Evolutionary conservation across 2,797 vertebrate genomes (phyloP).

Genomic region (Catostomus latipinnis): DNA sequence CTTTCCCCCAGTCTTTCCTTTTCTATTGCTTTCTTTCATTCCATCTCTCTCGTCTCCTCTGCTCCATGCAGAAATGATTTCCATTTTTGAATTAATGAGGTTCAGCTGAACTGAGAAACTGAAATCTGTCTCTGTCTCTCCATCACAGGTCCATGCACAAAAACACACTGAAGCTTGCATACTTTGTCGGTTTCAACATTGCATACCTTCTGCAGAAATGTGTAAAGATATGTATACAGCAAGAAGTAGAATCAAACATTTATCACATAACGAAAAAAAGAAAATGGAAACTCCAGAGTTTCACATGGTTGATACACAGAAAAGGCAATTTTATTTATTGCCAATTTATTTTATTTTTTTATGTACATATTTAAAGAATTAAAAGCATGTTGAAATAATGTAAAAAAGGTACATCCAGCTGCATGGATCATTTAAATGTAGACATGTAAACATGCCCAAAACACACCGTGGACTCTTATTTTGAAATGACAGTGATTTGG

Average conservation of each 20-base stretch:
- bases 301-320: slow-evolving; percentile 12
- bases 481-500: no score
- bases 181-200: slow-evolving; percentile 64
- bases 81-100: slow-evolving; percentile 89
- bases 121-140: slow-evolving; percentile 64
- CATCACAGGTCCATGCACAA: slow-evolving; percentile 52
- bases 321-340: background rate
- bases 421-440: no score
- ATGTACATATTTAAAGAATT: no score
- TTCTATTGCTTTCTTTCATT: slow-evolving; percentile 48
- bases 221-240: slow-evolving; percentile 49
- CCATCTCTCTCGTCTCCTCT: slow-evolving; percentile 29
- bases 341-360: no score
- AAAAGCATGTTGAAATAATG: no score
- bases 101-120: slow-evolving; percentile 83
- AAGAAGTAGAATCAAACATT: slow-evolving; percentile 13
- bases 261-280: slow-evolving; percentile 17
- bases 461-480: no score
- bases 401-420: no score
- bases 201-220: slow-evolving; percentile 26
- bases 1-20: slow-evolving; percentile 57
- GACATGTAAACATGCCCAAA: no score
- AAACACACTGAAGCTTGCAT: slow-evolving; percentile 57
- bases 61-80: slow-evolving; percentile 57
- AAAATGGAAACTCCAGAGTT: background rate